Evolutionary conservation across 2,113 vertebrate genomes (phyloP).

Genomic region (Bettongia penicillata): DNA sequence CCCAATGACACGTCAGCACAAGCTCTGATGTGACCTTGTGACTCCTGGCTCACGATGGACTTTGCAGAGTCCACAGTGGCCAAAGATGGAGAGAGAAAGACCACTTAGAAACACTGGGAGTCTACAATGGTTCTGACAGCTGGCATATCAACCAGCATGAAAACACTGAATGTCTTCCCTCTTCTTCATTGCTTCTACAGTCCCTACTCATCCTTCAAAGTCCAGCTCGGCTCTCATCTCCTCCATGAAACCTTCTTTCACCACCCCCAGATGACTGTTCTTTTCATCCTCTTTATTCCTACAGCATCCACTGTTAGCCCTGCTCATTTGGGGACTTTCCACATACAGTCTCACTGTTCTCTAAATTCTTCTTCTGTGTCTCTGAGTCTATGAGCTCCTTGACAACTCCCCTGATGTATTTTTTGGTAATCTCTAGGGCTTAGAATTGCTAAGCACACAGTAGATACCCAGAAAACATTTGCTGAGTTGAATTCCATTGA

Average conservation of each 20-base stretch:
- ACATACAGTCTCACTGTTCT: not conserved
- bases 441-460: not conserved
- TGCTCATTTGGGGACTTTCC: not conserved
- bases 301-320: not conserved
- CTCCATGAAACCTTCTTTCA: slow-evolving; percentile 56
- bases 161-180: not conserved
- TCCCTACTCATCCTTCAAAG: slow-evolving; percentile 41
- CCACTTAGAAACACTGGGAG: slow-evolving; percentile 72
- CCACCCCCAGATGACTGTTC: not conserved
- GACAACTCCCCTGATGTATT: not conserved
- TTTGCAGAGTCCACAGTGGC: slow-evolving; percentile 45
- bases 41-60: slow-evolving; percentile 65
- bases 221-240: not conserved
- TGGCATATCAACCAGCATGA: not conserved
- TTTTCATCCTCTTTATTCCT: not conserved
- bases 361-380: not conserved
- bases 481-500: slow-evolving; percentile 23
- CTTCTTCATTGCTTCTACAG: slow-evolving; percentile 1
- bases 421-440: not conserved
- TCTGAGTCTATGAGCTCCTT: not conserved
- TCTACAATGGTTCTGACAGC: slow-evolving; percentile 43
- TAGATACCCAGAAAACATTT: slow-evolving; percentile 3
- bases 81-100: slow-evolving; percentile 29
- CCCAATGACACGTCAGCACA: slow-evolving; percentile 61
- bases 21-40: not conserved